Percentiles rank a stretch among this genome's conserved stretches.
Conservation (phyloP, 2,113 vertebrate species). For the Barnardius zonarius region DNA sequence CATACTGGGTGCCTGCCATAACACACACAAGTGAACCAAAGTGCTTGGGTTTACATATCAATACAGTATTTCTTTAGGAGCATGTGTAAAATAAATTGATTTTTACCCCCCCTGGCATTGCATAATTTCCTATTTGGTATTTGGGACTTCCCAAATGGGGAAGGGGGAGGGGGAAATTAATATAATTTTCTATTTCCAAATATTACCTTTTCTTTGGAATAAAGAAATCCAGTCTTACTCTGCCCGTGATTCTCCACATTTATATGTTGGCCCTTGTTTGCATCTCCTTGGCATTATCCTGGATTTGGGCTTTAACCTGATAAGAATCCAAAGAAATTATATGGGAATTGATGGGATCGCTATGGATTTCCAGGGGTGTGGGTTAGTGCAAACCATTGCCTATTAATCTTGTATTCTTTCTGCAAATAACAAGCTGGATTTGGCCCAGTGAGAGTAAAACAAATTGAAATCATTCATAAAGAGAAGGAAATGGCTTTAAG, state of each 20-base stretch:
- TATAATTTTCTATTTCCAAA: not conserved
- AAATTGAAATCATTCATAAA: conserved; percentile 49
- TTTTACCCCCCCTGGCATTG: not conserved
- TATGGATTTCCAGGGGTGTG: conserved; percentile 1
- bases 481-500: conserved; percentile 38
- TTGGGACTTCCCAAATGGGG: not conserved
- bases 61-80: not conserved
- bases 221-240: not conserved
- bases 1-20: not conserved
- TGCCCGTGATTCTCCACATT: not conserved
- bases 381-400: not conserved
- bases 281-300: conserved; percentile 48
- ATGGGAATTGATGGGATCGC: not conserved
- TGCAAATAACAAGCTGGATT: conserved; percentile 51
- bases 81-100: not conserved
- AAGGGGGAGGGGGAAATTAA: not conserved
- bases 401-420: conserved; percentile 21
- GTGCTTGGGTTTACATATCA: not conserved
- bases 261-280: not conserved
- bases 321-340: conserved; percentile 16
- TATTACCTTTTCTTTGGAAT: not conserved
- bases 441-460: conserved; percentile 26
- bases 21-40: not conserved
- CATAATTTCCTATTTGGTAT: not conserved
- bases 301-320: conserved; percentile 11